Percentiles rank a stretch among this genome's conserved stretches.
Conservation (phyloP, 2,888 invertebrate genomes). For the Phalera bucephala region DNA sequence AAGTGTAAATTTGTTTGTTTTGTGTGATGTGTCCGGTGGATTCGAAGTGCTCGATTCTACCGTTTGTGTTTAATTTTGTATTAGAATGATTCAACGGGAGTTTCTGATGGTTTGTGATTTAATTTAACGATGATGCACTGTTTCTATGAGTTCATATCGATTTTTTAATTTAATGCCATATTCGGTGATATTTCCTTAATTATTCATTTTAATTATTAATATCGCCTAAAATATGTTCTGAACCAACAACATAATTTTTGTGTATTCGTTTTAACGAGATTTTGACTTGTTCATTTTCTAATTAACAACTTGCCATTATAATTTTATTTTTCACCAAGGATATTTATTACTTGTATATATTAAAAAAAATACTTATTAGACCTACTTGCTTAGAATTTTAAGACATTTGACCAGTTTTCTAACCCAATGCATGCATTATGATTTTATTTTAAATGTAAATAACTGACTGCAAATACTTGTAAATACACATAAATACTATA, state of each 20-base stretch:
- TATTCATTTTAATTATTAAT: constrained; percentile 44
- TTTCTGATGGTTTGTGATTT: constrained; percentile 73
- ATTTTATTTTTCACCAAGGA: constrained; percentile 77
- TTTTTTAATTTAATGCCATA: constrained; percentile 71
- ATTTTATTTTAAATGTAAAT: constrained; percentile 57
- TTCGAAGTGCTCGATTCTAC: constrained; percentile 80
- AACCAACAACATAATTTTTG: constrained; percentile 43
- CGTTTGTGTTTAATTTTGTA: constrained; percentile 73
- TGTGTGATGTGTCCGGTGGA: constrained; percentile 72
- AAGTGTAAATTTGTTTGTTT: constrained; percentile 82
- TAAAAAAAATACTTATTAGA: constrained; percentile 53
- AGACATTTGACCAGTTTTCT: constrained; percentile 53
- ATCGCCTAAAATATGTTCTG: constrained; percentile 63
- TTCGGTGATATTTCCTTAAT: constrained; percentile 64
- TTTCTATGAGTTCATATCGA: constrained; percentile 62
- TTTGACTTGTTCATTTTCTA: constrained; percentile 56
- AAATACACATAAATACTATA: constrained; percentile 59
- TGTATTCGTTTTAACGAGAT: constrained; percentile 46
- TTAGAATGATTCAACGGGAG: constrained; percentile 73
- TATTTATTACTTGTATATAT: constrained; percentile 78
- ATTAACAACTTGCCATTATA: constrained; percentile 81
- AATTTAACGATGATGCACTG: constrained; percentile 68
- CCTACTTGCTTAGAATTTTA: constrained; percentile 55
- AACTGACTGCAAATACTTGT: constrained; percentile 51
- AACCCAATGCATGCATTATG: constrained; percentile 50